A percentile compares a stretch with the other conserved stretches of the same genome.
phyloP scores from a whole-genome alignment of 2,888 invertebrate genomes.

The Drosophila longiperda region DNA sequence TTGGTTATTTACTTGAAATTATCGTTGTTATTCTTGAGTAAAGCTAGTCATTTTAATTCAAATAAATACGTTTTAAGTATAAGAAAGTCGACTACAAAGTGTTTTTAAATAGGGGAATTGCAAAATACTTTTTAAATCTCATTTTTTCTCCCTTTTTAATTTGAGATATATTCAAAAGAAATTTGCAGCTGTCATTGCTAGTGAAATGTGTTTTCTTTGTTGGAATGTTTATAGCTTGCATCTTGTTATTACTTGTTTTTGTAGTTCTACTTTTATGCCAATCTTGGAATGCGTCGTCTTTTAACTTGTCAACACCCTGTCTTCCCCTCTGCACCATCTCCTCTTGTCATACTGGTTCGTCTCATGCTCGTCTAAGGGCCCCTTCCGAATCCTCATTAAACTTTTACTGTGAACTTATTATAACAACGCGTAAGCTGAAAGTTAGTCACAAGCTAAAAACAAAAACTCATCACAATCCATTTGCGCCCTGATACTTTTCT shows the following conservation, averaged over 20 bases:
- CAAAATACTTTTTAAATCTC: background rate
- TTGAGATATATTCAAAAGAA: conserved; percentile 9
- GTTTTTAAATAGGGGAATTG: background rate
- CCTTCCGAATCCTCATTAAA: conserved; percentile 40
- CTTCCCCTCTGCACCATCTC: background rate
- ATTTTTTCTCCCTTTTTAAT: background rate
- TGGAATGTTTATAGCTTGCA: conserved; percentile 13
- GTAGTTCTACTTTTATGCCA: conserved; percentile 17
- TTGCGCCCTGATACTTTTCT: conserved; percentile 8
- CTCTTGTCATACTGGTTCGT: background rate
- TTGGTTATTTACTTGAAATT: background rate
- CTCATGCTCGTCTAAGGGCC: conserved; percentile 5
- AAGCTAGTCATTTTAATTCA: background rate
- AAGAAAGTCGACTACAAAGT: background rate
- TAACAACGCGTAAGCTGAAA: conserved; percentile 36
- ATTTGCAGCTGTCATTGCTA: background rate
- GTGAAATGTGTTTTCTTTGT: conserved; percentile 9
- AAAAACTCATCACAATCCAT: conserved; percentile 62
- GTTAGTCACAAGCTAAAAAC: conserved; percentile 33
- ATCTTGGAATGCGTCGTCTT: conserved; percentile 14
- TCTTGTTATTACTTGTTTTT: conserved; percentile 8
- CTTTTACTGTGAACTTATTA: conserved; percentile 53
- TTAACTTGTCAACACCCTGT: conserved; percentile 16
- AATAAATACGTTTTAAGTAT: background rate
- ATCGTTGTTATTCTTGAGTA: background rate